phyloP scores from a whole-genome alignment of 2,797 vertebrate species.

The Benthosema pterotum region DNA sequence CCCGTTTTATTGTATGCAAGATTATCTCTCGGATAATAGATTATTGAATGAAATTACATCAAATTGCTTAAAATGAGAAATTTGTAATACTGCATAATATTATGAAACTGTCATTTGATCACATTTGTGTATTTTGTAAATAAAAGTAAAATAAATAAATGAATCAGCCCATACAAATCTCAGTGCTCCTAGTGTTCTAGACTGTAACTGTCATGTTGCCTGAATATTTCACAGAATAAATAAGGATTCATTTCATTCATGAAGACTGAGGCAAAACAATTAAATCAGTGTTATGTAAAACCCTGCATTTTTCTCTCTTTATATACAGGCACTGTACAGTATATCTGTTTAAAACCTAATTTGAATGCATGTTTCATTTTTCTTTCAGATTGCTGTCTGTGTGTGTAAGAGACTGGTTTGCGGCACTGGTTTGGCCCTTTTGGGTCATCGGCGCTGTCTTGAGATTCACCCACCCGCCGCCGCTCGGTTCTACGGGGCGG shows the following conservation, averaged over 20 bases:
- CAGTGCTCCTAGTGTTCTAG: too few species aligned
- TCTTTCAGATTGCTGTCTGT: constrained; percentile 55
- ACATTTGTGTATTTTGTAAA: not conserved
- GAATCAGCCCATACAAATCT: too few species aligned
- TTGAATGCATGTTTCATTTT: constrained; percentile 24
- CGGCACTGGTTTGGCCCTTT: constrained; percentile 32
- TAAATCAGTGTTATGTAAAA: not conserved
- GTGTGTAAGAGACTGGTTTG: not conserved
- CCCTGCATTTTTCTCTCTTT: not conserved
- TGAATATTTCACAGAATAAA: too few species aligned
- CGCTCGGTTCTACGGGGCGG: constrained; percentile 55
- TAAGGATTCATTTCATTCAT: too few species aligned
- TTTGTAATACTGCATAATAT: not conserved
- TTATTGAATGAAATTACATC: not conserved
- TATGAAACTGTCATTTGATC: not conserved
- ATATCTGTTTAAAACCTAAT: constrained; percentile 26
- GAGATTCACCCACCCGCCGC: too few species aligned
- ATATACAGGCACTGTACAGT: too few species aligned
- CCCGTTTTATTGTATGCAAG: too few species aligned
- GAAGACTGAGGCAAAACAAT: not conserved
- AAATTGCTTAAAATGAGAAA: not conserved
- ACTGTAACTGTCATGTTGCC: too few species aligned
- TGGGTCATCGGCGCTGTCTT: constrained; percentile 40
- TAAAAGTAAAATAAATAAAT: not conserved
- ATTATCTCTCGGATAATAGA: too few species aligned